Base-by-base conservation (phyloP, 2,797 vertebrate species). In the Peromyscus eremicus region DNA sequence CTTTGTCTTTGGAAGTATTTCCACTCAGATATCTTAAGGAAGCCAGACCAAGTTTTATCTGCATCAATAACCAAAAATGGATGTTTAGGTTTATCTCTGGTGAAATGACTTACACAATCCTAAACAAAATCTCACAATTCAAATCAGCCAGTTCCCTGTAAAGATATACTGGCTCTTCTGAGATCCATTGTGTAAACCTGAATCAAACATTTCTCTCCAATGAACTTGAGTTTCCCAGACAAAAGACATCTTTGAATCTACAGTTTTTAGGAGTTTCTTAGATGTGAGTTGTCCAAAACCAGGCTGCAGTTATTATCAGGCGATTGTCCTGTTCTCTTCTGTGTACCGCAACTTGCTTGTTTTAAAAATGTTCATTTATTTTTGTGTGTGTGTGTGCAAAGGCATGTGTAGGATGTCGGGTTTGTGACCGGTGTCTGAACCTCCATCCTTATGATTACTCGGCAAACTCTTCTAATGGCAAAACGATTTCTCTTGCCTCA, bases 1-100 rank as follows among this genome's bases (percentile, higher is more conserved):
- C 23, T 73, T 85, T 77, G 46, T 60, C 60, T 89, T 27, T 8
- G 68, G 23, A 97, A 89, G 89, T 95, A 89, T 73, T 94, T 96
- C 64, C 66, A 37, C 60, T 73, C 43, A 92, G 21, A 84, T 97
- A 93, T 84, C 34, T 25, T 0, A 25, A 93, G 55, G 55, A 97
- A 95, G 2, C 13, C 75, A 92, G 13, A n/a, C 2, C 66, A 79
- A 75, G 12, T 71, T 55, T 96, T 83, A 82, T 52, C 21, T 43
- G 70, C 76, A 34, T 77, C 27, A 79, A 68, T 91, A 87, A 89
- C 46, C 8, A 87, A 93, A 52, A n/a, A 13, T 71, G 5, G 66
- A 19, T 37, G 87, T 89, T 91, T 43, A 71, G 8, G 29, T 62
- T 23, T 27, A 66, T 75, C 6, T 12, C 43, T 25, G 11, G 2